These are phyloP conservation scores for Apis cerana DNA, from an alignment of 1,140 invertebrate genomes.

Conservation along the genomic window DNA sequence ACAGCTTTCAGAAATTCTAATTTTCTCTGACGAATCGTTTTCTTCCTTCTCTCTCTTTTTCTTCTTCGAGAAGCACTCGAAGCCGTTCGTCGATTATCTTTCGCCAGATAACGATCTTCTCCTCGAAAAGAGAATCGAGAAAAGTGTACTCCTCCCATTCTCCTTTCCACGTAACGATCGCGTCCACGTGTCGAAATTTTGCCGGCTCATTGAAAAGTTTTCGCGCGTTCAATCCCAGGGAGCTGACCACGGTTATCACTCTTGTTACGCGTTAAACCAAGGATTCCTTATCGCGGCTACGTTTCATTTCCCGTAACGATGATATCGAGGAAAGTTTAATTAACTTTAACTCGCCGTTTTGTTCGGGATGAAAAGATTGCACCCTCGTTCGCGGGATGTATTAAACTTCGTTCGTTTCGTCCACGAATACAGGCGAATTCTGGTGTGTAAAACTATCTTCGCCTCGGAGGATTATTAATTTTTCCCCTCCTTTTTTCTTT, in stretches of 20 bases:
- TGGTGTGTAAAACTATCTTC: no score
- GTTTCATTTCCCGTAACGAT: background rate
- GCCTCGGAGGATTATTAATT: background rate
- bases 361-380: background rate
- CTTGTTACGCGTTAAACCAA: background rate
- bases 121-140: no score
- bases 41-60: background rate
- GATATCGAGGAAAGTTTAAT: conserved; percentile 15
- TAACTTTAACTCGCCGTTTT: background rate
- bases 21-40: background rate
- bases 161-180: no score
- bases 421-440: no score
- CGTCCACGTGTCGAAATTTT: background rate
- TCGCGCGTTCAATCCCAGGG: background rate
- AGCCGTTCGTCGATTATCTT: no score
- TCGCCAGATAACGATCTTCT: no score
- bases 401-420: background rate
- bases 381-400: background rate
- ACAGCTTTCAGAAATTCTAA: conserved; percentile 35
- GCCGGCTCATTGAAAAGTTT: background rate
- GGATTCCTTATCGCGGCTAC: background rate
- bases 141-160: no score
- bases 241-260: no score
- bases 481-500: no score
- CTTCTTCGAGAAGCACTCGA: background rate